Evolutionary conservation across 2,797 vertebrate species (phyloP), one percentile per base, ranked within the genome.

Genomic region (Enteromius paludinosus): DNA sequence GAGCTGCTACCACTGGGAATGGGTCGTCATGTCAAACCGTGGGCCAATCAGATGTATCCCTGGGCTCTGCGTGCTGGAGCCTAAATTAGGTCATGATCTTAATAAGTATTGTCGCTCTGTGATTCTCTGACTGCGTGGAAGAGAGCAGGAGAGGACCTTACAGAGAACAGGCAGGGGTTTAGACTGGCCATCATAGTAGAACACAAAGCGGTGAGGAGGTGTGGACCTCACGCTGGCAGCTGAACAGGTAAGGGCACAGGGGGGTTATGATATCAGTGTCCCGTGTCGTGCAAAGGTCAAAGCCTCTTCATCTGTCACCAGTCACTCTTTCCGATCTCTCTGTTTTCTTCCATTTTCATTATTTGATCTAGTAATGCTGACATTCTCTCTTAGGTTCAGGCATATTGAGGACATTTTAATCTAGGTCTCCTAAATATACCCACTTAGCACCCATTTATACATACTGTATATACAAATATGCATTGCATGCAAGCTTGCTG

Each of bases 91-190:
- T 89, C 89, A 88, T 83, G 83, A 78, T 86, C 88, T 88, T 87
- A 88, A 89, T 89, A 87, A 90, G 85, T 68, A 88, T 77, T 33
- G 81, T 79, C 20, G 65, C 72, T 35, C 56, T 78, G 85, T 70
- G 45, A 71, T 69, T 52, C 65, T 62, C 47, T 65, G 78, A 82
- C 69, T 79, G 43, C 23, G 77, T 69, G 65, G 20, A 71, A 68
- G 71, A 65, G 68, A 81, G 82, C 41, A 80, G 75, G 61, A 77
- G 90, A 93, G 90, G 90, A 94, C 90, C 92, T 92, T 66, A 88
- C 89, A 88, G 89, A 90, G 87, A 83, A 69, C 87, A 91, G 90
- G 89, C 91, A 88, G 83, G 85, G 62, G 2, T 82, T 76, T 72
- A 66, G 49, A 70, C 23, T 28, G 10, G 35, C 61, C 65, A 61